Evolutionary conservation across 2,113 vertebrate genomes (phyloP).

Genomic region (Plecturocebus donacophilus): DNA sequence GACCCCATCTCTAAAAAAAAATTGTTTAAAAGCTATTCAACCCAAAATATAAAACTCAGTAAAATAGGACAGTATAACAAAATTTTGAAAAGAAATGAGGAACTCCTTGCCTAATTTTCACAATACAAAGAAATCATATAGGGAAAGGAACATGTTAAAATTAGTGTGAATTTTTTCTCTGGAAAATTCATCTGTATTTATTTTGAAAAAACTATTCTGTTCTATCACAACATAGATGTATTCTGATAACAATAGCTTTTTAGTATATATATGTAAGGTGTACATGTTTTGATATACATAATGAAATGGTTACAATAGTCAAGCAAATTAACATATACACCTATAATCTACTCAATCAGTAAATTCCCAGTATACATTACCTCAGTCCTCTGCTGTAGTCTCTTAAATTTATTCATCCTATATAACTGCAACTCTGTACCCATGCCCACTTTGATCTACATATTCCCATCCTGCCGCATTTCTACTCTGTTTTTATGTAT

Average conservation of each 20-base stretch:
- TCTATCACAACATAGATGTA: background rate
- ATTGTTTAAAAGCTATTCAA: background rate
- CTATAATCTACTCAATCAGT: background rate
- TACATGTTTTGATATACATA: background rate
- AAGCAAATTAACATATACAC: background rate
- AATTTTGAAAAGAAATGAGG: background rate
- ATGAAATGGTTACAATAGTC: background rate
- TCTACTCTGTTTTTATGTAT: background rate
- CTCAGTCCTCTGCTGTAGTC: background rate
- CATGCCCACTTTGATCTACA: background rate
- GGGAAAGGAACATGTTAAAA: background rate
- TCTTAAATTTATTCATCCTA: background rate
- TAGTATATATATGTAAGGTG: background rate
- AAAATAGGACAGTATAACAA: background rate
- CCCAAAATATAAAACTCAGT: conserved; percentile 27
- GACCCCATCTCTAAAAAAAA: background rate
- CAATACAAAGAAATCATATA: background rate
- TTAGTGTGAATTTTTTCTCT: background rate
- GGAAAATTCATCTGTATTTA: conserved; percentile 1
- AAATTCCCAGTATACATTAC: background rate
- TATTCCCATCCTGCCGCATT: background rate
- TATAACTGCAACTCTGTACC: background rate
- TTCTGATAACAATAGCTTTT: background rate
- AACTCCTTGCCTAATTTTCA: background rate
- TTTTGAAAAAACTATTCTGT: background rate